Percentiles rank a stretch among this genome's conserved stretches.
Conservation (phyloP, 2,888 invertebrate genomes). For the Brachynemurus nebulosus region DNA sequence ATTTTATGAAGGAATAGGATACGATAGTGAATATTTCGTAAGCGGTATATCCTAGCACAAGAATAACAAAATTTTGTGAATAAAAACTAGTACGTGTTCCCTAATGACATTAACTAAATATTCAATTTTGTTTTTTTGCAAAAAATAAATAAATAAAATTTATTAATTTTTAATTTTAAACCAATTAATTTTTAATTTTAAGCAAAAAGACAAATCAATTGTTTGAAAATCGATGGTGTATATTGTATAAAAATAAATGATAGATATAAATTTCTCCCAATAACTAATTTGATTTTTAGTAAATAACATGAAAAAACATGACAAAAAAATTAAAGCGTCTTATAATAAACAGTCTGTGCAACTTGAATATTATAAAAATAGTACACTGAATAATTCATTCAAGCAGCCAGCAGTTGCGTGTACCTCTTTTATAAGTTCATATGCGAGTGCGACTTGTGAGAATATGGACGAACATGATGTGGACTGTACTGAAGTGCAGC, state of each 20-base stretch:
- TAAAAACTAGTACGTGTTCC: too few species aligned
- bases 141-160: too few species aligned
- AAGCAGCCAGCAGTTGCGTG: slow-evolving; percentile 2
- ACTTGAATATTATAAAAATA: not conserved
- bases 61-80: too few species aligned
- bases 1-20: too few species aligned
- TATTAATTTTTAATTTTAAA: too few species aligned
- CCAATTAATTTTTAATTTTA: too few species aligned
- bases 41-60: too few species aligned
- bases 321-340: not conserved
- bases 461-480: slow-evolving; percentile 2
- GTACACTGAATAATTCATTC: not conserved
- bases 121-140: too few species aligned
- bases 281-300: not conserved
- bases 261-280: not conserved
- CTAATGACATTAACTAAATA: too few species aligned
- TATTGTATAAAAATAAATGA: not conserved
- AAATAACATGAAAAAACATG: not conserved
- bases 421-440: slow-evolving; percentile 4
- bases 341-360: not conserved
- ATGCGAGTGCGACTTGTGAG: slow-evolving; percentile 3
- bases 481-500: slow-evolving; percentile 1
- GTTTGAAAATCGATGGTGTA: too few species aligned
- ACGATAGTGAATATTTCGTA: too few species aligned
- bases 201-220: too few species aligned